Evolutionary conservation across 2,113 vertebrate species (phyloP), one percentile per base, ranked within the genome.

Genomic region (Eptatretus burgeri): DNA sequence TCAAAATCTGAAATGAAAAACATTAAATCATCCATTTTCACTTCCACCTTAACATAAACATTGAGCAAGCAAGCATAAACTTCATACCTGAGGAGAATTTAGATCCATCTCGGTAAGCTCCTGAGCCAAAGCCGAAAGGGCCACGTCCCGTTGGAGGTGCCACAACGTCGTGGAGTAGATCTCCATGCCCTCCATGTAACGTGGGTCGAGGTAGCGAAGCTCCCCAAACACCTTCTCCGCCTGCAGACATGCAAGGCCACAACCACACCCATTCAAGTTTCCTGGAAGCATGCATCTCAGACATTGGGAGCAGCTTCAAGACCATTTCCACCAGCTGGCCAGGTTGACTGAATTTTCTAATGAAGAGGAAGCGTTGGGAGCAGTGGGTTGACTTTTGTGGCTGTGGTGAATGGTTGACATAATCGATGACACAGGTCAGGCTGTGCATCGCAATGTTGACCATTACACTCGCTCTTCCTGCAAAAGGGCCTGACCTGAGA

Each of bases 71-170:
- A 51, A 52, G 5, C 50, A 41, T 65, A 63, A 62, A 9, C n/a
- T 63, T 51, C 1, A 20, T 73, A 93, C 91, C 82, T 98, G 85
- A 2, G 91, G 88, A 52, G 85, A 93, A 75, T 94, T 93, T 75
- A 85, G 91, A 77, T 98, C 91, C 84, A 98, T 91, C 71, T 95
- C 89, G 0, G 89, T 98, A 71, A 98, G 80, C 71, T 98, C 91
- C 75, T 98, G 94, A 13, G 89, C 91, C 65, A 98, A 79, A 8
- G 88, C 83, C 0, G 89, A 94, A 67, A 98, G 78, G 0, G 89
- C 84, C 49, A 98, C 89, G 52, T 98, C 91, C 62, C 93, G 94
- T 71, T 98, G 91, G 67, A 98, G 79, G 69, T 98, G 91, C 91
- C 91, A 95, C 64, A 98, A 77, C 0, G 87, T 95, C 10, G 91